phyloP scores from a whole-genome alignment of 2,797 vertebrate genomes.

The Sebastes iracundus region DNA sequence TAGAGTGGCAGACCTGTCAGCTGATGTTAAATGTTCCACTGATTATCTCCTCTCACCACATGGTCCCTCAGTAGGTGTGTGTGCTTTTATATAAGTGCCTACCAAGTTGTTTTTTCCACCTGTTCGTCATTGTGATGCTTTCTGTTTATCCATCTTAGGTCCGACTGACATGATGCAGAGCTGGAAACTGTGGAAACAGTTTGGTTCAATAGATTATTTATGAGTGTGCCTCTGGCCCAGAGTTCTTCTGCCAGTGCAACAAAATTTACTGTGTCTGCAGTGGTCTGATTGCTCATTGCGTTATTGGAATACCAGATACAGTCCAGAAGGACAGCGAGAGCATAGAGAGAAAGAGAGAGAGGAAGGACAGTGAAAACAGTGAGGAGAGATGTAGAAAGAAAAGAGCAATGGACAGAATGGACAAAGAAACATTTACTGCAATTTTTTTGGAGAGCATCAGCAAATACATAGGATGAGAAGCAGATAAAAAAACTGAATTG shows the following conservation, averaged over 20 bases:
- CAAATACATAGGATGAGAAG: background rate
- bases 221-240: constrained; percentile 21
- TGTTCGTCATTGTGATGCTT: constrained; percentile 3
- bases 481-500: background rate
- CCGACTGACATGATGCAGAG: constrained; percentile 3
- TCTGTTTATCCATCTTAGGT: constrained; percentile 19
- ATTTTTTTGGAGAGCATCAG: background rate
- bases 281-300: constrained; percentile 19
- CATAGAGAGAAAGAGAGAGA: background rate
- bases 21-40: constrained; percentile 23
- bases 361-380: background rate
- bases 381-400: background rate
- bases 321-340: background rate
- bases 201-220: constrained; percentile 55
- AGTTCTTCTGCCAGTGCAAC: constrained; percentile 33
- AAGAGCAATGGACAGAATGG: background rate
- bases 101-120: background rate
- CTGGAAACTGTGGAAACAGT: constrained; percentile 30
- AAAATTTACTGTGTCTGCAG: constrained; percentile 58
- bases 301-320: constrained; percentile 31
- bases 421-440: background rate
- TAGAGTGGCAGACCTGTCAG: constrained; percentile 31
- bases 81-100: background rate
- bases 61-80: background rate
- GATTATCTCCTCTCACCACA: constrained; percentile 50